Conservation (phyloP, 2,888 invertebrate genomes). For the Allacma fusca region DNA sequence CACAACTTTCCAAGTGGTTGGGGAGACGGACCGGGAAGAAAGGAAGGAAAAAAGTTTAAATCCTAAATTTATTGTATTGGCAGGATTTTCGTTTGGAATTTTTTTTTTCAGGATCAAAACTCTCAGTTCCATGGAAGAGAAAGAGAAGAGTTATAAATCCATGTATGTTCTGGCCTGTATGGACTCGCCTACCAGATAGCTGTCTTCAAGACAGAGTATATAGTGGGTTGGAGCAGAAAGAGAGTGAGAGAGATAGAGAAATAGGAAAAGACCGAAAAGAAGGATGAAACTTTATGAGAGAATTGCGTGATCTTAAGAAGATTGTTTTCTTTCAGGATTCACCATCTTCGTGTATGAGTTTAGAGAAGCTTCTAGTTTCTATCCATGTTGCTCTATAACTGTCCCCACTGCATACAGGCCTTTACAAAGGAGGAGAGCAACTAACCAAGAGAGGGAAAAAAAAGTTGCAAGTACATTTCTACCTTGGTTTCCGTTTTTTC, state of each 20-base stretch:
- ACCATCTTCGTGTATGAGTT: slow-evolving; percentile 25
- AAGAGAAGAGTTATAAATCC: slow-evolving; percentile 22
- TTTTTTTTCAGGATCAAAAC: slow-evolving; percentile 47
- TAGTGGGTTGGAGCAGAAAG: neutral
- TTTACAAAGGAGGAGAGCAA: neutral
- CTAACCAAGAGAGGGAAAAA: neutral
- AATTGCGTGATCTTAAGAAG: slow-evolving; percentile 51
- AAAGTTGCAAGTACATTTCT: slow-evolving; percentile 34
- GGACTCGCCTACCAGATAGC: neutral
- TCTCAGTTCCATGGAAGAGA: neutral
- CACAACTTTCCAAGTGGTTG: neutral
- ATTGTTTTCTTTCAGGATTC: slow-evolving; percentile 48
- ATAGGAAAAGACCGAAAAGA: slow-evolving; percentile 31
- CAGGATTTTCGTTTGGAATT: slow-evolving; percentile 45
- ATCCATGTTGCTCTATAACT: slow-evolving; percentile 11
- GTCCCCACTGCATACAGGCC: neutral
- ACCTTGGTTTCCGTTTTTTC: slow-evolving; percentile 37
- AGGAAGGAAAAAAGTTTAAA: slow-evolving; percentile 46
- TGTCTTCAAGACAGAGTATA: neutral
- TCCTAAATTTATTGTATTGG: slow-evolving; percentile 53
- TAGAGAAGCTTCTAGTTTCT: neutral
- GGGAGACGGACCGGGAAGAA: slow-evolving; percentile 18
- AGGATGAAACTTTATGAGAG: slow-evolving; percentile 45
- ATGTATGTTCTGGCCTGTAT: neutral
- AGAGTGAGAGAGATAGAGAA: slow-evolving; percentile 1